phyloP scores from a whole-genome alignment of 92 coral and sea anemone genomes.

The Parazoanthus atlanticus region DNA sequence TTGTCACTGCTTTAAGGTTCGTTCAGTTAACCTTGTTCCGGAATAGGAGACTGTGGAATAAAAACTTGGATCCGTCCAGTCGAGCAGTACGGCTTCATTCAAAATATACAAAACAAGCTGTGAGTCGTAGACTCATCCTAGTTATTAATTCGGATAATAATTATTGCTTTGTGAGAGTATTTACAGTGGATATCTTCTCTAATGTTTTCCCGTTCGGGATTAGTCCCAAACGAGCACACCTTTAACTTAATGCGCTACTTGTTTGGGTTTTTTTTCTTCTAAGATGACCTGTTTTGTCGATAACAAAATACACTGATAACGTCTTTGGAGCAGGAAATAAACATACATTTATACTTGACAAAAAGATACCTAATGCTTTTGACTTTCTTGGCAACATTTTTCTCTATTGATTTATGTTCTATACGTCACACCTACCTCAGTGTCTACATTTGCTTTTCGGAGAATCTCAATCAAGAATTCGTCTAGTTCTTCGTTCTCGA shows the following conservation, averaged over 20 bases:
- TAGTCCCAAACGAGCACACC: neutral
- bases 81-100: no score
- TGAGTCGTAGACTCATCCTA: neutral
- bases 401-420: neutral
- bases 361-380: neutral
- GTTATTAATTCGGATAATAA: no score
- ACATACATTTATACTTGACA: no score
- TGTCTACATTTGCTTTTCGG: neutral
- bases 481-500: slow-evolving; percentile 39
- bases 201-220: neutral
- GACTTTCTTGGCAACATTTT: neutral
- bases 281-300: neutral
- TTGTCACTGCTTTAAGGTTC: no score
- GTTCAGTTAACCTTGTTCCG: no score
- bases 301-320: neutral
- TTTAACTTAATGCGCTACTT: neutral
- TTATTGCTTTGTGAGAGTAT: no score
- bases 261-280: neutral
- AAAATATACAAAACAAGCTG: no score
- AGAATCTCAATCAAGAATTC: slow-evolving; percentile 36
- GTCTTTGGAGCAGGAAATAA: no score
- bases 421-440: neutral
- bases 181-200: no score
- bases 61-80: no score
- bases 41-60: no score